Evolutionary conservation across 2,888 invertebrate species (phyloP).

Genomic region (Anodontia alba): DNA sequence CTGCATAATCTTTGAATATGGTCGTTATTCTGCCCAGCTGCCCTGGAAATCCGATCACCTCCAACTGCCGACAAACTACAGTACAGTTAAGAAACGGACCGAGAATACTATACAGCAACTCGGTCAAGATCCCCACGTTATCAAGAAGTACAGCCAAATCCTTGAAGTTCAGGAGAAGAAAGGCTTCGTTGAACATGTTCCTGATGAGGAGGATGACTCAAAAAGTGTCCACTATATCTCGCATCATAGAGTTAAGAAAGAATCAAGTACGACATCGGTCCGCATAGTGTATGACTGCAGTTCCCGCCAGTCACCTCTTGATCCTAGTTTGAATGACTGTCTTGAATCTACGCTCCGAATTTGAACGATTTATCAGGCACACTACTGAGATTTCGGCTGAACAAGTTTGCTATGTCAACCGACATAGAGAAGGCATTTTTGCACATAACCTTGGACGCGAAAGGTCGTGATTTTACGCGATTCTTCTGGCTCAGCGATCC

Average conservation of each 20-base stretch:
- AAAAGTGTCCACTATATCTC: slow-evolving; percentile 41
- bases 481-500: slow-evolving; percentile 48
- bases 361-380: slow-evolving; percentile 36
- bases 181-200: slow-evolving; percentile 31
- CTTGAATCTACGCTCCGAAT: slow-evolving; percentile 36
- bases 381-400: slow-evolving; percentile 38
- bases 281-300: slow-evolving; percentile 49
- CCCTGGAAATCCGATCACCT: slow-evolving; percentile 30
- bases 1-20: slow-evolving; percentile 22
- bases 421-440: slow-evolving; percentile 54
- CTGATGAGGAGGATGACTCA: not conserved
- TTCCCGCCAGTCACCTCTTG: slow-evolving; percentile 22
- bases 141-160: slow-evolving; percentile 34
- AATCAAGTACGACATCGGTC: slow-evolving; percentile 38
- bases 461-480: slow-evolving; percentile 40
- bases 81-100: slow-evolving; percentile 13
- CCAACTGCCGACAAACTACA: slow-evolving; percentile 26
- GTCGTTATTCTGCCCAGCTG: slow-evolving; percentile 27
- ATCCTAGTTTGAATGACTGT: slow-evolving; percentile 40
- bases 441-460: slow-evolving; percentile 23
- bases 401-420: slow-evolving; percentile 28
- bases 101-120: slow-evolving; percentile 26
- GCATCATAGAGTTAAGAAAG: slow-evolving; percentile 41
- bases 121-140: slow-evolving; percentile 10
- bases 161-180: slow-evolving; percentile 24